Evolutionary conservation across 2,113 vertebrate genomes (phyloP).

Genomic region (Capricornis sumatraensis): DNA sequence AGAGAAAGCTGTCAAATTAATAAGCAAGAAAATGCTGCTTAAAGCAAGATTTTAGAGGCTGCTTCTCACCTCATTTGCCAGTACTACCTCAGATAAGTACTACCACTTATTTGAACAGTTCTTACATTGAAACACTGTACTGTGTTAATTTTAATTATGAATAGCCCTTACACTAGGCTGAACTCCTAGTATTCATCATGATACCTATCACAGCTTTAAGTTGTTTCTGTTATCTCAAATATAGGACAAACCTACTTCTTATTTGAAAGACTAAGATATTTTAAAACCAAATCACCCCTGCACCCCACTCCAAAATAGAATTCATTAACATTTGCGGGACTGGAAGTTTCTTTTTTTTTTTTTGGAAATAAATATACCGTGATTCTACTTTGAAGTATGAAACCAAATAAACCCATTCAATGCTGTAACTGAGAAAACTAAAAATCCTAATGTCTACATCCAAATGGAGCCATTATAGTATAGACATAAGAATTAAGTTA

Average conservation of each 20-base stretch:
- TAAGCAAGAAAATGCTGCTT: constrained; percentile 57
- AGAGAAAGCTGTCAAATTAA: constrained; percentile 59
- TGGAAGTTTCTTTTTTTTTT: background rate
- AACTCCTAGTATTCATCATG: background rate
- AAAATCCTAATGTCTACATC: background rate
- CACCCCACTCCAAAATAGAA: background rate
- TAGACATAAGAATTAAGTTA: background rate
- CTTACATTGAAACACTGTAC: background rate
- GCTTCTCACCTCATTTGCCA: constrained; percentile 40
- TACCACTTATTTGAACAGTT: constrained; percentile 38
- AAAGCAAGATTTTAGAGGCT: constrained; percentile 54
- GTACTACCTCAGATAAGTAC: constrained; percentile 2
- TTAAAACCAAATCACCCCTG: background rate
- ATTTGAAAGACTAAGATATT: background rate
- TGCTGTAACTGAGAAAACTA: background rate
- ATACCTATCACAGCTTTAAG: background rate
- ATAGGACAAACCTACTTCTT: background rate
- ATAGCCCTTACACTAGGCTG: background rate
- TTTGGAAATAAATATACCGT: background rate
- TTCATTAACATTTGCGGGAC: background rate
- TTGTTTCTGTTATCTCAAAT: background rate
- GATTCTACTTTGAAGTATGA: background rate
- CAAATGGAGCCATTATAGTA: background rate
- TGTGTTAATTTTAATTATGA: constrained; percentile 33
- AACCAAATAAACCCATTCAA: background rate